Conservation (phyloP, 2,797 vertebrate genomes). For the Chelonia mydas region DNA sequence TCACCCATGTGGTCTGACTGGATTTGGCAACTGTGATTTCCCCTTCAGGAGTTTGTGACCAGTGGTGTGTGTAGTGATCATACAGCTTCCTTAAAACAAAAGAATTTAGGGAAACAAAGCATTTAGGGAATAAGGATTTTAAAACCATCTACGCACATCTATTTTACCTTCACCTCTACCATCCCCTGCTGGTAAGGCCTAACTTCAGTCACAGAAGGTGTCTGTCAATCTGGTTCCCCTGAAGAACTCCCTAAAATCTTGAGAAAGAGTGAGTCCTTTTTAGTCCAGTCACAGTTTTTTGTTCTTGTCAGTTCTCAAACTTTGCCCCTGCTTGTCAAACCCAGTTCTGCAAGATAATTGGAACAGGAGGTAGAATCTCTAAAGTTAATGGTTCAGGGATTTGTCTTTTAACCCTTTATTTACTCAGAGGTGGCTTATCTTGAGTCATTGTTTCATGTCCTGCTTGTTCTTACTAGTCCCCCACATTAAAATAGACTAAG, state of each 20-base stretch:
- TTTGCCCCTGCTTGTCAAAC: neutral
- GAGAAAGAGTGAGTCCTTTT: neutral
- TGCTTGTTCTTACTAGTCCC: neutral
- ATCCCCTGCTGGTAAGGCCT: neutral
- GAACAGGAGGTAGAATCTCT: neutral
- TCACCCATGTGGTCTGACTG: no score
- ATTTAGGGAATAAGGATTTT: neutral
- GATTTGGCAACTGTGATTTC: no score
- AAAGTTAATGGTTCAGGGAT: neutral
- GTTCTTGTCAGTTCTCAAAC: neutral
- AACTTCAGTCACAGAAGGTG: neutral
- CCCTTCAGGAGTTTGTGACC: no score
- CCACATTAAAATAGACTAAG: neutral
- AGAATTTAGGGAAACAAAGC: no score
- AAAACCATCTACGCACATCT: neutral
- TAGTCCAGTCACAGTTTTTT: neutral
- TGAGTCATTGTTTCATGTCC: neutral
- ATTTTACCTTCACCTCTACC: neutral
- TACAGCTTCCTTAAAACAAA: no score
- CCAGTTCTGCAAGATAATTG: neutral
- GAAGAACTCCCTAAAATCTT: neutral
- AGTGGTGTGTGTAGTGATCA: no score
- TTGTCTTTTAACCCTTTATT: neutral
- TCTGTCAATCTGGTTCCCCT: neutral
- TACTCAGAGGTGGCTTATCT: neutral